Evolutionary conservation across 2,797 vertebrate genomes (phyloP).

Genomic region (Pangasius macronema): DNA sequence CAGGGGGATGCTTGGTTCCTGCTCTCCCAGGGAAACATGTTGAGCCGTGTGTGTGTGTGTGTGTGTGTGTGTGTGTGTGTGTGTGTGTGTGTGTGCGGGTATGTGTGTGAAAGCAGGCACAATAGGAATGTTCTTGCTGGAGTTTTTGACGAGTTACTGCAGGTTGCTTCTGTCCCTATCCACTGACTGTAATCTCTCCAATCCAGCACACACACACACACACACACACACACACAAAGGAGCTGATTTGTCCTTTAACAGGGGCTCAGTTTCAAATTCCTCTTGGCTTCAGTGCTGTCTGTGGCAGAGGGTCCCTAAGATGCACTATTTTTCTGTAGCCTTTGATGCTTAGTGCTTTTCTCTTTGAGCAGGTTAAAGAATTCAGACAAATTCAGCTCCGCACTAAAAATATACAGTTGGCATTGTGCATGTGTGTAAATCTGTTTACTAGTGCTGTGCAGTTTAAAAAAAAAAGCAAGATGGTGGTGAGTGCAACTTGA

Average conservation of each 20-base stretch:
- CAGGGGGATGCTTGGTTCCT: slow-evolving; percentile 57
- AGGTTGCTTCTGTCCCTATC: slow-evolving; percentile 62
- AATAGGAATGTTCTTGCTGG: slow-evolving; percentile 57
- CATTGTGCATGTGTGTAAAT: not conserved
- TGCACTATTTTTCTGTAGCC: not conserved
- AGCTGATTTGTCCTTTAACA: not conserved
- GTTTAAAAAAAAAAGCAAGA: not conserved
- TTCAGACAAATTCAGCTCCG: not conserved
- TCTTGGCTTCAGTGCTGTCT: slow-evolving; percentile 54
- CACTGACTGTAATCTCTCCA: slow-evolving; percentile 63
- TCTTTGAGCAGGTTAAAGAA: not conserved
- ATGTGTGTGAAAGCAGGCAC: slow-evolving; percentile 16
- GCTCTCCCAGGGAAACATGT: slow-evolving; percentile 40
- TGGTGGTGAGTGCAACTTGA: not conserved
- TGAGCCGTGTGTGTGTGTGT: slow-evolving; percentile 47
- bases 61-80: slow-evolving; percentile 42
- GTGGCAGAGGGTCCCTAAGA: slow-evolving; percentile 52
- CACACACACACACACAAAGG: slow-evolving; percentile 13
- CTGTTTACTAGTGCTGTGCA: not conserved
- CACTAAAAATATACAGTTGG: not conserved
- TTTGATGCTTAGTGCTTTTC: not conserved
- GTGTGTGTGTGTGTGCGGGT: slow-evolving; percentile 49
- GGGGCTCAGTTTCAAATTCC: not conserved
- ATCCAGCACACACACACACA: slow-evolving; percentile 33
- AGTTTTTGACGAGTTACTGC: slow-evolving; percentile 70